phyloP scores from a whole-genome alignment of 2,888 invertebrate genomes.

The Beris morrisii region DNA sequence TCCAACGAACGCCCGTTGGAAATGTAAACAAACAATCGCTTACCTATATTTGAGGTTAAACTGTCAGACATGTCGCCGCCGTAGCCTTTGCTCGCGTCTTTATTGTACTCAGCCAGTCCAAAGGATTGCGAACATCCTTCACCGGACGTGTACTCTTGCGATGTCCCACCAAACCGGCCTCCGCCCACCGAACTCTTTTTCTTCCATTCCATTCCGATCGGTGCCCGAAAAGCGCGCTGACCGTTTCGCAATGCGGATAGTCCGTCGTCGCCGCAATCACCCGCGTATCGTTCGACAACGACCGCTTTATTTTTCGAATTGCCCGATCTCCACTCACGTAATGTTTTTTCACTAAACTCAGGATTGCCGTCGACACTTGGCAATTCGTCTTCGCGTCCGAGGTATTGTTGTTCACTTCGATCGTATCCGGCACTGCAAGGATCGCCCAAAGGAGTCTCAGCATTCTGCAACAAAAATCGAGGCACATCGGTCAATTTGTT shows the following conservation, averaged over 20 bases:
- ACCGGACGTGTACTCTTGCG: not conserved
- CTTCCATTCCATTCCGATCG: conserved; percentile 8
- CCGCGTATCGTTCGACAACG: no score
- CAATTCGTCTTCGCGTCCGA: no score
- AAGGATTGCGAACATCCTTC: conserved; percentile 16
- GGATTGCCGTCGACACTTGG: no score
- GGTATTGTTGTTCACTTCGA: not conserved
- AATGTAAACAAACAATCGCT: not conserved
- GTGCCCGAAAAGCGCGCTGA: not conserved
- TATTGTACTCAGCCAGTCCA: conserved; percentile 7
- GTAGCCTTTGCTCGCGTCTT: conserved; percentile 1
- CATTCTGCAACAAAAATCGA: conserved; percentile 10
- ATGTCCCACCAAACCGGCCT: not conserved
- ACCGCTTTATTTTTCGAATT: no score
- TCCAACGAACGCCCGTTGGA: no score
- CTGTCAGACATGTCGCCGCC: not conserved
- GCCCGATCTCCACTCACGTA: no score
- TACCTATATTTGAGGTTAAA: conserved; percentile 4
- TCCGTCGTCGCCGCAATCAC: no score
- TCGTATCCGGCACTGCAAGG: conserved; percentile 7
- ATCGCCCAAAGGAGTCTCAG: not conserved
- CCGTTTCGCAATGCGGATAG: not conserved
- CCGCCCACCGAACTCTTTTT: not conserved
- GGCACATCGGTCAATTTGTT: not conserved
- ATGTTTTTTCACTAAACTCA: no score